Conservation (phyloP, 2,888 invertebrate species). For the Scelioninae gen. 1 region DNA sequence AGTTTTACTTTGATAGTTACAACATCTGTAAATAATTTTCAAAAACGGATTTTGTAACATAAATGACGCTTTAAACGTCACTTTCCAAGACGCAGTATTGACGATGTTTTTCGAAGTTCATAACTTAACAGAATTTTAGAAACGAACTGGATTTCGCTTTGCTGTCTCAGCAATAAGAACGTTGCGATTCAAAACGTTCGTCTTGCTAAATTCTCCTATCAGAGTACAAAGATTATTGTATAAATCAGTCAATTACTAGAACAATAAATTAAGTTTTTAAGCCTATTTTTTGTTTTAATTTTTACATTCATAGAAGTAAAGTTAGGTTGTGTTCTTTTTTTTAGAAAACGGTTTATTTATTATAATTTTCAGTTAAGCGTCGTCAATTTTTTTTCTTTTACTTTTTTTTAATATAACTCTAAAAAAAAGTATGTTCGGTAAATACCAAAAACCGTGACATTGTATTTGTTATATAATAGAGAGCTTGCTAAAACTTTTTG, state of each 20-base stretch:
- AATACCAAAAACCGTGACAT: too few species aligned
- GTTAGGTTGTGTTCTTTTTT: neutral
- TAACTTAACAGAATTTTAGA: slow-evolving; percentile 29
- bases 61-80: neutral
- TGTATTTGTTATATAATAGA: too few species aligned
- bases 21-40: slow-evolving; percentile 16
- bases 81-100: slow-evolving; percentile 30
- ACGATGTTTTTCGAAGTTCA: slow-evolving; percentile 52
- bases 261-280: slow-evolving; percentile 11
- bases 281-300: neutral
- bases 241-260: slow-evolving; percentile 10
- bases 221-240: slow-evolving; percentile 51
- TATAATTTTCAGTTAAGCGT: too few species aligned
- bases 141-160: slow-evolving; percentile 23
- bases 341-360: too few species aligned
- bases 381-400: too few species aligned
- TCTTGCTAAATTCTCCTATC: slow-evolving; percentile 14
- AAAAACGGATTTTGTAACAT: slow-evolving; percentile 16
- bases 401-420: too few species aligned
- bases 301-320: slow-evolving; percentile 1
- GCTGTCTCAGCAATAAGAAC: slow-evolving; percentile 42
- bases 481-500: too few species aligned
- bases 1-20: slow-evolving; percentile 19
- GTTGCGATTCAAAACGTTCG: slow-evolving; percentile 33
- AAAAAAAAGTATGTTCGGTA: too few species aligned